Conservation (phyloP, 2,888 invertebrate species). For the Folsomia manolachei region DNA sequence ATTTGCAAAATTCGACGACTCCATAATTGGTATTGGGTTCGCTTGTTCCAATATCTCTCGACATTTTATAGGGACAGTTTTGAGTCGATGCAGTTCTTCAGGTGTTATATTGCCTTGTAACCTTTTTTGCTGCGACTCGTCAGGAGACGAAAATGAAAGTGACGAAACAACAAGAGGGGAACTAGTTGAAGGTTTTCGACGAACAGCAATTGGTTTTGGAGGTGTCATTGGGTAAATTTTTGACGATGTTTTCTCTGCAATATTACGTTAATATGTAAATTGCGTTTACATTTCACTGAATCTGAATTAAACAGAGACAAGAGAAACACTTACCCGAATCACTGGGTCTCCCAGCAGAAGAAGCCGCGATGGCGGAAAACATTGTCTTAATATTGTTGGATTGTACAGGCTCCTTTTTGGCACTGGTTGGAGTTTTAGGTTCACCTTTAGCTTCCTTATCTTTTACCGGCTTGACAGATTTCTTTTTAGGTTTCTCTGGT, state of each 20-base stretch:
- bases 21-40: neutral
- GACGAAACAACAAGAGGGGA: neutral
- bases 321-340: no score
- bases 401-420: neutral
- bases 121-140: neutral
- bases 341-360: neutral
- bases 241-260: neutral
- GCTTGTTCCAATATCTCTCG: neutral
- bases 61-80: constrained; percentile 10
- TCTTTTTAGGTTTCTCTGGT: constrained; percentile 24
- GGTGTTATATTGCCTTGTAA: constrained; percentile 3
- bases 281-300: no score
- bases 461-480: constrained; percentile 9
- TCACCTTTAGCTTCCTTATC: constrained; percentile 8
- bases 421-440: neutral
- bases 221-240: constrained; percentile 17
- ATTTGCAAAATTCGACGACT: neutral
- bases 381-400: constrained; percentile 4
- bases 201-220: constrained; percentile 7
- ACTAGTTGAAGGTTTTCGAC: neutral
- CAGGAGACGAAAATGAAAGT: no score
- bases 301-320: no score
- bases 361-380: neutral
- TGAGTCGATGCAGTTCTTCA: neutral
- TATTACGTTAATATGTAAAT: no score